Evolutionary conservation across 1,140 invertebrate species (phyloP).

Genomic region (Nymphalis io): DNA sequence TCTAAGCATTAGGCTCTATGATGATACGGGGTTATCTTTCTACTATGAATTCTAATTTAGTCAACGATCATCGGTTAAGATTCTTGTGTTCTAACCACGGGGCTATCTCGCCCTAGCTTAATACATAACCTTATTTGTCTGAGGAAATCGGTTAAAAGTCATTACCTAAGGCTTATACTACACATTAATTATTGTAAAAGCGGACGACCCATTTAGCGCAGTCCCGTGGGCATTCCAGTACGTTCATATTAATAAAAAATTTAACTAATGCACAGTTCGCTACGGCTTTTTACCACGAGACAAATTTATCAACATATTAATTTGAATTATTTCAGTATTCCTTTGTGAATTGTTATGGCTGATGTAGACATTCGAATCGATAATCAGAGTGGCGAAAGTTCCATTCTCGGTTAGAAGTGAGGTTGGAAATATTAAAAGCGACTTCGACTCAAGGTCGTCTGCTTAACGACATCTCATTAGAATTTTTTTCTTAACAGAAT

Average conservation of each 20-base stretch:
- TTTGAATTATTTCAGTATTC: background rate
- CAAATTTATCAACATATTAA: background rate
- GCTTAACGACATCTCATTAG: background rate
- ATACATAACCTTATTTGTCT: background rate
- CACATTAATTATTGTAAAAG: slow-evolving; percentile 25
- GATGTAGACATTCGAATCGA: background rate
- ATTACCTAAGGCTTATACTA: slow-evolving; percentile 9
- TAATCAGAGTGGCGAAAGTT: background rate
- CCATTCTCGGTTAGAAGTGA: background rate
- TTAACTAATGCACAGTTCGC: slow-evolving; percentile 8
- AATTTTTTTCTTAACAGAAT: background rate
- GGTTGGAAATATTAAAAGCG: background rate
- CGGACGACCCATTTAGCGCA: slow-evolving; percentile 1
- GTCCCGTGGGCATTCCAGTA: slow-evolving; percentile 13
- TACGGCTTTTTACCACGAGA: background rate
- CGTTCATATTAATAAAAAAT: slow-evolving; percentile 20
- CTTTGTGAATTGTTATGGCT: too few species aligned
- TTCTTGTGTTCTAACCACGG: too few species aligned
- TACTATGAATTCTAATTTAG: too few species aligned
- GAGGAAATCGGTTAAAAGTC: background rate
- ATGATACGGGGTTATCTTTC: too few species aligned
- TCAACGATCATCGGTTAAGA: too few species aligned
- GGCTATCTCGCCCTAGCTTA: too few species aligned
- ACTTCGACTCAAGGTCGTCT: background rate
- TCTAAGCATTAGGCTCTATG: too few species aligned